A percentile compares a stretch with the other conserved stretches of the same genome.
Evolutionary conservation across 1,140 invertebrate genomes (phyloP).

Genomic region (Galleria mellonella): DNA sequence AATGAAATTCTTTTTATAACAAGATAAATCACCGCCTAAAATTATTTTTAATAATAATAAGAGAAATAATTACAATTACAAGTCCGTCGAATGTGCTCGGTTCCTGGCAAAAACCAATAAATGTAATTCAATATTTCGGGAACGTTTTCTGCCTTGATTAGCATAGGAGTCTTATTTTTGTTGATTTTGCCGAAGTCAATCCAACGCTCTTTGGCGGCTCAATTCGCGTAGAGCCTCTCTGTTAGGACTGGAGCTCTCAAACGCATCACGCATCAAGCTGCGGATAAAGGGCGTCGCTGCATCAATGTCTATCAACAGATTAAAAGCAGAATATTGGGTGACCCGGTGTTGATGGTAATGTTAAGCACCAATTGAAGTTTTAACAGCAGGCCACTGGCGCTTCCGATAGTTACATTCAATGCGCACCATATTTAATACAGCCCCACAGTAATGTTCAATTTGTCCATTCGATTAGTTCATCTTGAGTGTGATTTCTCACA

Average conservation of each 20-base stretch:
- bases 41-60: too few species aligned
- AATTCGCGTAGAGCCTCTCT: constrained; percentile 6
- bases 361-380: constrained; percentile 6
- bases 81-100: constrained; percentile 4
- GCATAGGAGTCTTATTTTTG: constrained; percentile 1
- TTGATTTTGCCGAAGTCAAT: constrained; percentile 1
- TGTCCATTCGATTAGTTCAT: constrained; percentile 25
- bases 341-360: constrained; percentile 9
- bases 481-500: constrained; percentile 14
- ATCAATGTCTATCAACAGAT: constrained; percentile 6
- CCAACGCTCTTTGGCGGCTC: not conserved
- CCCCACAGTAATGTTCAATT: constrained; percentile 21
- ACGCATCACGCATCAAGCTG: constrained; percentile 4
- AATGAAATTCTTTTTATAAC: too few species aligned
- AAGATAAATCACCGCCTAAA: too few species aligned
- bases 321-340: constrained; percentile 3
- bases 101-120: constrained; percentile 9
- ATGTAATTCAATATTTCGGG: not conserved
- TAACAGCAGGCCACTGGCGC: not conserved
- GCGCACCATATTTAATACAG: constrained; percentile 19
- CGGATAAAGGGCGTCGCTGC: constrained; percentile 6
- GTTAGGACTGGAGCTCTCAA: constrained; percentile 4
- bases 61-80: too few species aligned
- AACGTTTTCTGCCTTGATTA: not conserved
- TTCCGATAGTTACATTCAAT: constrained; percentile 7